Percentiles rank a stretch among this genome's conserved stretches.
These are phyloP conservation scores for Automeris io DNA, from an alignment of 2,888 invertebrate species.

Conservation along the genomic window DNA sequence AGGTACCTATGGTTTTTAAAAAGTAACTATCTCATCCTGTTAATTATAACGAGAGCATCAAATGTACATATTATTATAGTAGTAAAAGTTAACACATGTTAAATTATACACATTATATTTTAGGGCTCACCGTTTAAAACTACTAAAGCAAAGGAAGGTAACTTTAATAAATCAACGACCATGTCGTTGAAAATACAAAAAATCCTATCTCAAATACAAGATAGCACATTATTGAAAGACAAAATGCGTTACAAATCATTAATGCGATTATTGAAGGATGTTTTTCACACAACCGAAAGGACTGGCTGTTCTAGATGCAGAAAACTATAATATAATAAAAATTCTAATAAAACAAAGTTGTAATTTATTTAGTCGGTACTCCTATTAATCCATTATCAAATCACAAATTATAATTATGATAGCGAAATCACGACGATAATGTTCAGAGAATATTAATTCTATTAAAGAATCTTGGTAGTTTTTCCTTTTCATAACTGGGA, in stretches of 20 bases:
- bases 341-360: neutral
- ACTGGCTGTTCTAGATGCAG: conserved; percentile 29
- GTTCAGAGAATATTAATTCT: no score
- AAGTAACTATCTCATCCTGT: no score
- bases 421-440: no score
- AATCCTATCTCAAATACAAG: conserved; percentile 34
- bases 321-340: conserved; percentile 8
- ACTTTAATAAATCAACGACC: conserved; percentile 20
- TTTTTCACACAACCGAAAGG: conserved; percentile 30
- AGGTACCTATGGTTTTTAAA: no score
- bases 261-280: conserved; percentile 32
- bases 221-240: conserved; percentile 29
- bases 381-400: neutral
- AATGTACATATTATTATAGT: no score
- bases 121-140: neutral
- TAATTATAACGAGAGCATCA: no score
- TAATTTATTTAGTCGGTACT: neutral
- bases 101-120: no score
- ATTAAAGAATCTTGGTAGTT: no score
- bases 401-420: no score
- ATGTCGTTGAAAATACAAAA: conserved; percentile 35
- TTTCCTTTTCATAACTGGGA: no score
- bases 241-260: conserved; percentile 27
- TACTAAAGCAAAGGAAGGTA: conserved; percentile 6
- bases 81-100: no score